Percentiles rank a stretch among this genome's conserved stretches.
These are phyloP conservation scores for Stomorhina lunata DNA, from an alignment of 2,888 invertebrate genomes.

Conservation along the genomic window DNA sequence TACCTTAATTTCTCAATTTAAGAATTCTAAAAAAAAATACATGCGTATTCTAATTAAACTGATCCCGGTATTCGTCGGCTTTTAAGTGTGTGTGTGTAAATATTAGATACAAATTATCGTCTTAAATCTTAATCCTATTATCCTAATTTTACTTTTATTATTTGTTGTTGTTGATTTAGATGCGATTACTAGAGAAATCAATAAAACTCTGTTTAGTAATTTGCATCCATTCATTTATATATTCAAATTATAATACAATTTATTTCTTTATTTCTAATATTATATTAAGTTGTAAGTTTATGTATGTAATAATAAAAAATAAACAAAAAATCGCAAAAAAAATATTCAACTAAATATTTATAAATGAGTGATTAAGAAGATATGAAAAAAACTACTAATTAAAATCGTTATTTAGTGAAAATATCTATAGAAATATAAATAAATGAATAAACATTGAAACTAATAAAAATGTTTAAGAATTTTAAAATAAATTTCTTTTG, in stretches of 20 bases:
- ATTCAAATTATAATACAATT: slow-evolving; percentile 11
- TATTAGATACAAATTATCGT: slow-evolving; percentile 24
- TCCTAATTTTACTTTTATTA: neutral
- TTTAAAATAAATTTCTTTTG: neutral
- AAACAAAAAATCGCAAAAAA: neutral
- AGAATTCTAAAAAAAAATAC: neutral
- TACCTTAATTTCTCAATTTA: slow-evolving; percentile 28
- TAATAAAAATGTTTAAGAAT: neutral
- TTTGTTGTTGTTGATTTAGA: slow-evolving; percentile 54
- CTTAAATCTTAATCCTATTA: slow-evolving; percentile 3
- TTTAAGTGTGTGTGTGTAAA: slow-evolving; percentile 37
- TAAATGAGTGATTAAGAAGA: slow-evolving; percentile 12
- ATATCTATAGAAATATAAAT: neutral
- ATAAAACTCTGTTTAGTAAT: slow-evolving; percentile 1
- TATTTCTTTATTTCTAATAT: slow-evolving; percentile 5
- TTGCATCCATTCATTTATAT: neutral
- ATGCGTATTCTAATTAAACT: neutral
- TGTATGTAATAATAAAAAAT: slow-evolving; percentile 29
- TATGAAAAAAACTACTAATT: slow-evolving; percentile 4
- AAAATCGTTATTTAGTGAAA: slow-evolving; percentile 39
- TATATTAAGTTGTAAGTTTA: slow-evolving; percentile 45
- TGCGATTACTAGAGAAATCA: slow-evolving; percentile 5
- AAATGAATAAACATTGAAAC: slow-evolving; percentile 2
- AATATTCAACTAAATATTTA: slow-evolving; percentile 5
- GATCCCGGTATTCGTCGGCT: neutral